These are phyloP conservation scores for Calephelis nemesis DNA, from an alignment of 1,140 invertebrate genomes.

Conservation along the genomic window DNA sequence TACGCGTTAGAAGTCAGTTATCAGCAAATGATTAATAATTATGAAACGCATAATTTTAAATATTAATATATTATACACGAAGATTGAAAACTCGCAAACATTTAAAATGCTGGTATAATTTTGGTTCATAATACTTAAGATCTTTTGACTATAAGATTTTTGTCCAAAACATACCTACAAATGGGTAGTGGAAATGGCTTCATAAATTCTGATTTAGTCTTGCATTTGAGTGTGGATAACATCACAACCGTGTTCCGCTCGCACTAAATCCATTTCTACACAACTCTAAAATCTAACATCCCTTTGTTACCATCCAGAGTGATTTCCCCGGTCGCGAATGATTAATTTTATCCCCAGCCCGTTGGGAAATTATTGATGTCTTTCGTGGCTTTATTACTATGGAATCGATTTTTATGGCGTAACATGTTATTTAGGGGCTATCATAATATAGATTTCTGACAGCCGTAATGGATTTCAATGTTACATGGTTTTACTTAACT, in stretches of 20 bases:
- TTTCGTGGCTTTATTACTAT: not conserved
- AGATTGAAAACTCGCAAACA: no score
- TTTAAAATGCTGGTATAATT: no score
- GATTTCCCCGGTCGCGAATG: conserved; percentile 15
- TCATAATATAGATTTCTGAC: not conserved
- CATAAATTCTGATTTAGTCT: no score
- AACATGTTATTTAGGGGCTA: not conserved
- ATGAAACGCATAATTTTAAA: no score
- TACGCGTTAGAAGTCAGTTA: no score
- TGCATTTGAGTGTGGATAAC: not conserved
- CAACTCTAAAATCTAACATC: conserved; percentile 7
- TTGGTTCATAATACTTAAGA: no score
- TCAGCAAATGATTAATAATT: no score
- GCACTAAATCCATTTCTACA: conserved; percentile 9
- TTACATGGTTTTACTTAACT: no score
- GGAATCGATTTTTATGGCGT: not conserved
- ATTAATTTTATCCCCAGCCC: conserved; percentile 9
- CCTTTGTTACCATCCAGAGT: conserved; percentile 7
- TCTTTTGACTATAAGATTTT: no score
- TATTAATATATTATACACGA: no score
- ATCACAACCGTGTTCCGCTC: not conserved
- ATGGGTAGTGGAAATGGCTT: no score
- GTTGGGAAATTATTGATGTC: conserved; percentile 14
- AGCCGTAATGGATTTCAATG: not conserved
- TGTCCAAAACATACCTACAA: no score